Evolutionary conservation across 2,797 vertebrate genomes (phyloP).

Genomic region (Graptemys geographica): DNA sequence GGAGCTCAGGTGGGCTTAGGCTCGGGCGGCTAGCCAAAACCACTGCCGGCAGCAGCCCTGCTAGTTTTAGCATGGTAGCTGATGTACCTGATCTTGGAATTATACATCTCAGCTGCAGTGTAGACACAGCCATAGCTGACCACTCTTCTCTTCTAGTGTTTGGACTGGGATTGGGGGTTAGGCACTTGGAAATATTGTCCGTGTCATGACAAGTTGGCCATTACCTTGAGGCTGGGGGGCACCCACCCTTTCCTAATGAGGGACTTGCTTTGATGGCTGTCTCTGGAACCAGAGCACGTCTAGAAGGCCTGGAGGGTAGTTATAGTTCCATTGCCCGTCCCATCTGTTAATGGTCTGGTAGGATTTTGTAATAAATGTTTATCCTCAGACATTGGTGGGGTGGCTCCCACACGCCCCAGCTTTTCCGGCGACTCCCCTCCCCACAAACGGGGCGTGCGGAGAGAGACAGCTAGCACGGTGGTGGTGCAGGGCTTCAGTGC

Average conservation of each 20-base stretch:
- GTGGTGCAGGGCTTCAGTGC: too few species aligned
- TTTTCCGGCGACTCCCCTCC: accelerated
- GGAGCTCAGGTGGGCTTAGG: too few species aligned
- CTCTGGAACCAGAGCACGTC: neutral
- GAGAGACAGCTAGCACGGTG: neutral
- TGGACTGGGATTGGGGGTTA: neutral
- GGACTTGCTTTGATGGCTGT: neutral
- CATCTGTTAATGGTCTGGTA: neutral
- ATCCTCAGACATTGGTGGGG: neutral
- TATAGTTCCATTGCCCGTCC: neutral
- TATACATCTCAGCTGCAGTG: too few species aligned
- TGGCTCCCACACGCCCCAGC: neutral
- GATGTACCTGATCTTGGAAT: too few species aligned
- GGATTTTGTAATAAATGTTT: neutral
- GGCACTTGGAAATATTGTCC: neutral
- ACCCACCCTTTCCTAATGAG: neutral
- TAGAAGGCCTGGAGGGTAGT: neutral
- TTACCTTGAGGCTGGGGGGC: neutral
- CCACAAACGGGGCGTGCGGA: too few species aligned
- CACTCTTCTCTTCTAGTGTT: neutral
- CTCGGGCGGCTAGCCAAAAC: too few species aligned
- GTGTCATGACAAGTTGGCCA: neutral
- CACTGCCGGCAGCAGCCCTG: too few species aligned
- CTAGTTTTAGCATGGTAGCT: too few species aligned
- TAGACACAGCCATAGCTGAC: too few species aligned